Percentiles rank a stretch among this genome's conserved stretches.
Evolutionary conservation across 2,888 invertebrate species (phyloP).

Genomic region (Dusona sp.): DNA sequence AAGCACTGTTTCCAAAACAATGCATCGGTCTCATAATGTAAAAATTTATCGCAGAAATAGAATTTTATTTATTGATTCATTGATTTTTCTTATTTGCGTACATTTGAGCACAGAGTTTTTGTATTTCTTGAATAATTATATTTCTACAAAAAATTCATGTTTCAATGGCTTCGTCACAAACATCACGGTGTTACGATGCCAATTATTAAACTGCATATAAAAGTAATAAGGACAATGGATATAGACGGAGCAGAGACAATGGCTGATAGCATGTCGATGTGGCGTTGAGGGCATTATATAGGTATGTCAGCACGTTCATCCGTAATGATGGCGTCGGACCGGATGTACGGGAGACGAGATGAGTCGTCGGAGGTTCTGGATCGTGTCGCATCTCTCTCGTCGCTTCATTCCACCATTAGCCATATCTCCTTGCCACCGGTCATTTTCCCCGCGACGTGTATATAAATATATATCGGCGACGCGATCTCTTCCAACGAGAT

Average conservation of each 20-base stretch:
- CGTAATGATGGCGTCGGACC: constrained; percentile 53
- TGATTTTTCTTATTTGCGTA: not conserved
- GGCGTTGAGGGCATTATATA: not conserved
- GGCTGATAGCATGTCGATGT: constrained; percentile 1
- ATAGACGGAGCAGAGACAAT: too few species aligned
- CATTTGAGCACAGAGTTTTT: not conserved
- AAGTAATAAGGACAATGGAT: not conserved
- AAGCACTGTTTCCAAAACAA: too few species aligned
- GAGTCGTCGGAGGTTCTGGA: constrained; percentile 9
- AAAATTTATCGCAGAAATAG: too few species aligned
- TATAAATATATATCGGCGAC: not conserved
- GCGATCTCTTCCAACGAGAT: not conserved
- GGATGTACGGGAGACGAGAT: constrained; percentile 62
- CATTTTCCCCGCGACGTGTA: not conserved
- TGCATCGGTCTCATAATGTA: too few species aligned
- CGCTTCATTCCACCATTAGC: constrained; percentile 22
- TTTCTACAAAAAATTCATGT: not conserved
- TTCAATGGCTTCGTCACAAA: not conserved
- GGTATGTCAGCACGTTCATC: constrained; percentile 8
- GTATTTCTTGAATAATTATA: not conserved
- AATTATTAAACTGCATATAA: not conserved
- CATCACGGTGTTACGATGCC: not conserved
- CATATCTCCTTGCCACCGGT: not conserved
- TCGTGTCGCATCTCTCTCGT: constrained; percentile 18
- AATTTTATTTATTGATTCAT: not conserved